Evolutionary conservation across 53 echinoderm and acorn worm species (phyloP), one percentile per base, ranked within the genome.

Genomic region (Crossaster papposus): DNA sequence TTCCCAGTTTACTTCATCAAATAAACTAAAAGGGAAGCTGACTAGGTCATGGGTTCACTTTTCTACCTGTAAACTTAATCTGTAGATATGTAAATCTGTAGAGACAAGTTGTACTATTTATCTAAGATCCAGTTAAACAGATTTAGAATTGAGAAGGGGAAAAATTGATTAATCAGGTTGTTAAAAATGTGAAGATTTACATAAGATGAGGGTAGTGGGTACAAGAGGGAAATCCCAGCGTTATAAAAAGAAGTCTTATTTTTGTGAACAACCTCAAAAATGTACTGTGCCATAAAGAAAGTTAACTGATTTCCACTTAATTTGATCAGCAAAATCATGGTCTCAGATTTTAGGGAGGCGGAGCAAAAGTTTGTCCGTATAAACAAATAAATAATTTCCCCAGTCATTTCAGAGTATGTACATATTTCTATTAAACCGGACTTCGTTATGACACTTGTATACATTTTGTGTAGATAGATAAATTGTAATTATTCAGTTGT

Each of bases 101-200:
- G 22, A 18, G 28, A 28, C 18, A 62, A 68, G 68, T 68, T 68
- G 68, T 68, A 68, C 68, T 68, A 68, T 68, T 68, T 68, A 68
- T 68, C 58, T 58, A 15, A 58, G 68, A 68, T 68, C 22, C 58
- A 58, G 68, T 68, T 68, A 68, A 68, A 26, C n/a, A 68, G 68
- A 23, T 26, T 14, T 68, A 2, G 24, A 68, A 58, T 58, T 58
- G 22, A 58, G 58, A 58, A 58, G 17, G 58, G 0, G 22, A 20
- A 58, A 58, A 4, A 58, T 58, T 15, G 15, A 58, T 58, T 58
- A 58, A 14, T 2, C 22, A 20, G 58, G 22, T 58, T 58, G 17
- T 18, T 18, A 4, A 58, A 58, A 58, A 18, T 58, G 58, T 2
- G 15, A 20, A 58, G 58, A 58, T 58, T 55, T 58, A 20, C 58